Conservation (phyloP, 2,113 vertebrate genomes). For the Ciconia boyciana region DNA sequence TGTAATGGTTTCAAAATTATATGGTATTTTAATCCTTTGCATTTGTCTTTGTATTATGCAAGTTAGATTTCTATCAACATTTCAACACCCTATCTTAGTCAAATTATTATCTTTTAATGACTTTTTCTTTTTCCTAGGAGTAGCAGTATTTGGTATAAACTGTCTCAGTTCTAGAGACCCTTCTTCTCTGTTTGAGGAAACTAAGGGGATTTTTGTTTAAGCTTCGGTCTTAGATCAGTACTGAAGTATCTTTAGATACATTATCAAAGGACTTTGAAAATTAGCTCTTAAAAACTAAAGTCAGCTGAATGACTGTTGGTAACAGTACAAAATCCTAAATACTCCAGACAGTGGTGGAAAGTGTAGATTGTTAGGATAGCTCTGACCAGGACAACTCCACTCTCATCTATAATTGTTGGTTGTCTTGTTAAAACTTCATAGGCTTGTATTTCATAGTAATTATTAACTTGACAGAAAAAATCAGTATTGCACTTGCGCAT, state of each 20-base stretch:
- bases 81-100: neutral
- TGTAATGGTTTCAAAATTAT: constrained; percentile 39
- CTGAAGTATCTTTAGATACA: neutral
- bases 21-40: constrained; percentile 28
- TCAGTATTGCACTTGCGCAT: neutral
- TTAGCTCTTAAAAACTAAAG: neutral
- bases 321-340: neutral
- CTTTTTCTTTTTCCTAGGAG: neutral
- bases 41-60: constrained; percentile 38
- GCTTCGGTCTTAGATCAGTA: neutral
- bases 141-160: neutral
- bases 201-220: neutral
- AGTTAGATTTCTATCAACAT: constrained; percentile 41
- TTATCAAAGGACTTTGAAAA: neutral
- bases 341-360: neutral
- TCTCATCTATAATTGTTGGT: neutral
- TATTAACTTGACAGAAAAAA: neutral
- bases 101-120: constrained; percentile 7
- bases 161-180: neutral
- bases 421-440: neutral
- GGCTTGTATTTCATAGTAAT: neutral
- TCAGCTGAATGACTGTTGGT: neutral
- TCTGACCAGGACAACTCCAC: neutral
- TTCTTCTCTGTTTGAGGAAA: neutral
- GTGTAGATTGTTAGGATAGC: neutral